Evolutionary conservation across 1,140 invertebrate species (phyloP), one percentile per base, ranked within the genome.

Genomic region (Drosophila serrata): DNA sequence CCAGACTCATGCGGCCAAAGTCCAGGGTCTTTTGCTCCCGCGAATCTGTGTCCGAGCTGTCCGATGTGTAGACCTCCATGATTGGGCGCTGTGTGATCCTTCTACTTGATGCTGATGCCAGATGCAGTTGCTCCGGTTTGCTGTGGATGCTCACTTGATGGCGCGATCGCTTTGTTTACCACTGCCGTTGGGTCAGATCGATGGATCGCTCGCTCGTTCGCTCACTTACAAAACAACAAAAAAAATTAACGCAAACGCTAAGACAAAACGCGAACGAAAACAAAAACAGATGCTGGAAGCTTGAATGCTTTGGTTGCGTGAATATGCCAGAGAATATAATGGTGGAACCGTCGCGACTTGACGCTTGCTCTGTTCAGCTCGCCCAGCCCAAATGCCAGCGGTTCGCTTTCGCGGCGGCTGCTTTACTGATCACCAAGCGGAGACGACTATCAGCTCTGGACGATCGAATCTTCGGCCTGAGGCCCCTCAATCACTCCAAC

Each of bases 31-130:
- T 95, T 79, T 94, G 92, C 79, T 94, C 93, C 33, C 93, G 93
- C 73, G 94, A 94, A 87, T 97, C 96, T 78, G 95, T 95, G 80
- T 97, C 96, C 91, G 96, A 96, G 78, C 96, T 97, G 87, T 97
- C 96, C 15, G 96, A 97, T 42, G 96, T 96, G 81, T 97, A 97
- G 79, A 94, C 94, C 90, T 96, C 95, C 95, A 96, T 96, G 35
- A 22, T 49, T 24, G 22, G 3, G 22, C 9, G 0, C 13, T 4
- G 4, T 27, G 13, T 27, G 24, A 17, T 24, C 17, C 40, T 43
- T 22, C 12, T 4, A 1, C 7, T 13, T 19, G 15, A 5, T 39
- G 31, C n/a, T 15, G 35, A n/a, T n/a, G 9, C 35, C 6, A 24
- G 64, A 45, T 65, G 24, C 29, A 53, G 29, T 61, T 19, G 17